Evolutionary conservation across 2,888 invertebrate species (phyloP).

Genomic region (Thalpophila matura): DNA sequence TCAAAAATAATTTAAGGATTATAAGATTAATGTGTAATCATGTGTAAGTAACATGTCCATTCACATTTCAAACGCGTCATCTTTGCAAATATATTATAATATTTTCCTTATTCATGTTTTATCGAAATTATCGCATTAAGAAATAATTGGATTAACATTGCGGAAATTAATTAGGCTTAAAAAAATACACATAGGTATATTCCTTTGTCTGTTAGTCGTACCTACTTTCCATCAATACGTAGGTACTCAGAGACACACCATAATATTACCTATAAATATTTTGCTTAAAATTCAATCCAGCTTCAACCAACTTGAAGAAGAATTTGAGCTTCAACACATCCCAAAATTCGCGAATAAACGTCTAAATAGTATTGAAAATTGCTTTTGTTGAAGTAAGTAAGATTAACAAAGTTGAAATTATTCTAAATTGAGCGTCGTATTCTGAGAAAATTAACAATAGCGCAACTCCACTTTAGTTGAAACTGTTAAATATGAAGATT

Average conservation of each 20-base stretch:
- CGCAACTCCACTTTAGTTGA: conserved; percentile 17
- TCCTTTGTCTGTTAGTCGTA: too few species aligned
- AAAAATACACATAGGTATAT: too few species aligned
- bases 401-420: conserved; percentile 52
- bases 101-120: conserved; percentile 1
- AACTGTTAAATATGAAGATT: conserved; percentile 16
- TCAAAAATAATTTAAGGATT: background rate
- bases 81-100: background rate
- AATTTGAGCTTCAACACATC: conserved; percentile 29
- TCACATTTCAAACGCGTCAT: background rate
- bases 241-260: too few species aligned
- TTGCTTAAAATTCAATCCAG: background rate
- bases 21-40: background rate
- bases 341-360: conserved; percentile 33
- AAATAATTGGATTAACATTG: conserved; percentile 1
- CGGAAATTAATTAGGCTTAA: too few species aligned
- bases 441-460: conserved; percentile 22
- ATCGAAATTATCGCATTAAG: conserved; percentile 14
- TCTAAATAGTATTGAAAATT: conserved; percentile 47
- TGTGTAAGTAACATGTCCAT: background rate
- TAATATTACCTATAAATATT: background rate
- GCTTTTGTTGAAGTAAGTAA: conserved; percentile 44
- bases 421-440: conserved; percentile 14
- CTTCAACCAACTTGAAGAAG: background rate
- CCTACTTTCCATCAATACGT: too few species aligned